Percentiles rank a stretch among this genome's conserved stretches.
These are phyloP conservation scores for Microplitis mediator DNA, from an alignment of 1,140 invertebrate genomes.

Conservation along the genomic window DNA sequence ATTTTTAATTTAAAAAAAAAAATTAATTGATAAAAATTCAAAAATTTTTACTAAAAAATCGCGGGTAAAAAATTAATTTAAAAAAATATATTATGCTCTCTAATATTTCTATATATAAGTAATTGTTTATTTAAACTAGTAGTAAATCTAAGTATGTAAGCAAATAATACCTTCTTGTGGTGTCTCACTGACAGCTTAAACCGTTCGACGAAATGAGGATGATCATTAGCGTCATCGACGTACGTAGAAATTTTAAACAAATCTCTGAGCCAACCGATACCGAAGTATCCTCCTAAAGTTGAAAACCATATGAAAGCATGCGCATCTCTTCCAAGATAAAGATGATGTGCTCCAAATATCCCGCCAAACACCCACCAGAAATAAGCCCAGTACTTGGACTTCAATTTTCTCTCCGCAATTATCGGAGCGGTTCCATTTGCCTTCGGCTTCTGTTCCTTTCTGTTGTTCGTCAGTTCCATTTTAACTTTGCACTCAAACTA, in stretches of 20 bases:
- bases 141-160: neutral
- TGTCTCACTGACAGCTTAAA: slow-evolving; percentile 69
- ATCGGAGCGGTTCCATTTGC: neutral
- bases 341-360: slow-evolving; percentile 86
- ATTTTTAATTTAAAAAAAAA: no score
- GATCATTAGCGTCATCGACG: slow-evolving; percentile 85
- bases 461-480: neutral
- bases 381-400: slow-evolving; percentile 66
- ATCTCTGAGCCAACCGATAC: slow-evolving; percentile 86
- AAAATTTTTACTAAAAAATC: no score
- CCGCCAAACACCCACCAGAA: slow-evolving; percentile 87
- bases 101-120: neutral
- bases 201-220: slow-evolving; percentile 71
- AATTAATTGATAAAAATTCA: no score
- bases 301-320: slow-evolving; percentile 90
- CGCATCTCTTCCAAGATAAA: slow-evolving; percentile 86
- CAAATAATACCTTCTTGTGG: slow-evolving; percentile 67
- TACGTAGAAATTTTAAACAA: slow-evolving; percentile 85
- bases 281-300: slow-evolving; percentile 84
- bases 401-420: slow-evolving; percentile 17
- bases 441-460: neutral
- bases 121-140: neutral
- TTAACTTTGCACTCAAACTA: neutral
- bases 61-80: no score
- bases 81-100: neutral